Evolutionary conservation across 2,888 invertebrate species (phyloP), one percentile per base, ranked within the genome.

Genomic region (Orthosia gracilis): DNA sequence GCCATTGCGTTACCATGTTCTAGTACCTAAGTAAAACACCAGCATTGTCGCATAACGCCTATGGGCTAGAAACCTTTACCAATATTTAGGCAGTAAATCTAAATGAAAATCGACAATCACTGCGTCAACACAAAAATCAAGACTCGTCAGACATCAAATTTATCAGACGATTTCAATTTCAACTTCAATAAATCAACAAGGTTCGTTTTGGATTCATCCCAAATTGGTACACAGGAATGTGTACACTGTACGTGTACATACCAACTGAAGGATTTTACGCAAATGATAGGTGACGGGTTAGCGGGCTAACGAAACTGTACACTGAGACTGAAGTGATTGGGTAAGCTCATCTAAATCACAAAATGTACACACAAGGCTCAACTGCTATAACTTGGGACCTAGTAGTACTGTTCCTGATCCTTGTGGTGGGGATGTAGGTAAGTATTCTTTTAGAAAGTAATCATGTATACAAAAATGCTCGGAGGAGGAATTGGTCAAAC

Each of bases 101-200:
- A 54, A n/a, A n/a, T n/a, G n/a, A n/a, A n/a, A n/a, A 54, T 21
- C 12, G 1, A 57, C 52, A 72, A 15, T 52, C n/a, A 61, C 26
- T 54, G 21, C 11, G 15, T 15, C 49, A 55, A 49, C 26, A 50
- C 7, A 50, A 4, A 55, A 55, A 75, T 31, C 11, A 40, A 49
- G 67, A 62, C 15, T 21, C 47, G 23, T 23, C 50, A n/a, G n/a
- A 31, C 4, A 62, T 63, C 11, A 40, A 76, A 76, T 50, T 26
- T 57, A 54, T 26, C 47, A 23, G 2, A 52, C 40, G 0, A 58
- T 54, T 69, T 40, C 26, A 68, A 58, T 69, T 64, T 55, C 21
- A 21, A 26, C 26, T 55, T 65, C 21, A 69, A 50, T 62, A 75
- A 68, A 67, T 67, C 67, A 68, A 55, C 65, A 54, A n/a, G 26